Conservation (phyloP, 2,888 invertebrate species). For the Papilio demoleus region DNA sequence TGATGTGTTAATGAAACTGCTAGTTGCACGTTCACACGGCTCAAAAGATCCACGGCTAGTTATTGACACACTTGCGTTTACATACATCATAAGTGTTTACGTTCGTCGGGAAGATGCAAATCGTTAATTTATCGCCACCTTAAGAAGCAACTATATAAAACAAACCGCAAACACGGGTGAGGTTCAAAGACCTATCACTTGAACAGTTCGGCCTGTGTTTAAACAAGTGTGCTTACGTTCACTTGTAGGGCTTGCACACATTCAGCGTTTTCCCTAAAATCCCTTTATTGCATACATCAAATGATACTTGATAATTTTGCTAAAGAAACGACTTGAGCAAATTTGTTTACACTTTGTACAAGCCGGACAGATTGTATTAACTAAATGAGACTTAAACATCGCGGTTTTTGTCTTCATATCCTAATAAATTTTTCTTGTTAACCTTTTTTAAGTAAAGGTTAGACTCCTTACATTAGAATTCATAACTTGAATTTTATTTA, state of each 20-base stretch:
- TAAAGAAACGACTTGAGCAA: neutral
- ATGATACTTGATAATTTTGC: neutral
- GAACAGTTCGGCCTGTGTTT: slow-evolving; percentile 73
- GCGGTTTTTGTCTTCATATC: neutral
- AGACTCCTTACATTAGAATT: neutral
- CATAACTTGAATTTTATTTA: neutral
- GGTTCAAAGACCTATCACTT: slow-evolving; percentile 81
- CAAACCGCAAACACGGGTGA: slow-evolving; percentile 73
- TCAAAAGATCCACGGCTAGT: slow-evolving; percentile 57
- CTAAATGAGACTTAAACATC: too few relatives aligned
- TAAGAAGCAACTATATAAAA: slow-evolving; percentile 77
- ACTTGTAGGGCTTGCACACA: slow-evolving; percentile 58
- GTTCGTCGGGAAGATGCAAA: slow-evolving; percentile 74
- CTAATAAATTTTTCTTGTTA: neutral
- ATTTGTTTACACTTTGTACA: neutral
- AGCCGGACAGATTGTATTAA: neutral
- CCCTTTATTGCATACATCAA: neutral
- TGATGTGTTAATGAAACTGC: slow-evolving; percentile 18
- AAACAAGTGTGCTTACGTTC: slow-evolving; percentile 71
- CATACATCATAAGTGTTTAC: slow-evolving; percentile 73
- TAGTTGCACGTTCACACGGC: slow-evolving; percentile 45
- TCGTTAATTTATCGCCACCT: slow-evolving; percentile 81
- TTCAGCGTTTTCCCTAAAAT: slow-evolving; percentile 18
- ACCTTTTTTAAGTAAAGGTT: neutral
- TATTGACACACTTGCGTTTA: slow-evolving; percentile 69